Base-by-base conservation (phyloP, 2,888 invertebrate species). In the Apodemia mormo region DNA sequence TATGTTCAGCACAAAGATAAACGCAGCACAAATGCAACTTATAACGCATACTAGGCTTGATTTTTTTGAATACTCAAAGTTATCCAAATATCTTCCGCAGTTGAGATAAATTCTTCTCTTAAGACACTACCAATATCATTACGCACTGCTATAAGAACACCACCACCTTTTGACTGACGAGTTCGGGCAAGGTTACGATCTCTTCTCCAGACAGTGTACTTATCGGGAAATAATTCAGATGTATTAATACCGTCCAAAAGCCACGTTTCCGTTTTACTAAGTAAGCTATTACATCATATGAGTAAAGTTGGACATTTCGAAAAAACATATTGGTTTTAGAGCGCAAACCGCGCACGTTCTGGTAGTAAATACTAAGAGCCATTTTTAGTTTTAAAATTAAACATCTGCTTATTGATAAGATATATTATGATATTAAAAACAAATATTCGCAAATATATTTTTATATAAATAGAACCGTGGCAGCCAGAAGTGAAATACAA, bases 81-180 rank as follows among this genome's bases (percentile, higher is more conserved):
- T 43, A 43, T 9, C 30, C 58, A 29, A 9, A 30, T 43, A 43
- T 43, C 43, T 43, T 43, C 22, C 22, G 22, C 22, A 22, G 22
- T 22, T 52, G 52, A 52, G n/a, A n/a, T n/a, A n/a, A 54, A 54
- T 54, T 54, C 54, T 54, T n/a, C 54, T 54, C 54, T n/a, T 54
- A 54, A n/a, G n/a, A 54, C 54, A 54, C 54, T 54, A 8, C 54
- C 2, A 54, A 54, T 54, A n/a, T 54, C 54, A 5, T 54, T 54
- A 54, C n/a, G n/a, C 54, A 54, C 54, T n/a, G 54, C 54, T 54
- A 52, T 54, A 54, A 54, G 54, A n/a, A 54, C 54, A 54, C 54
- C 54, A 1, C 54, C 54, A 54, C 54, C 54, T 54, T 54, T 54
- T 22, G 14, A 54, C 54, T 54, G 54, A n/a, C n/a, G 54, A 54